Evolutionary conservation across 1,140 invertebrate species (phyloP).

Genomic region (Medauroidea extradentata): DNA sequence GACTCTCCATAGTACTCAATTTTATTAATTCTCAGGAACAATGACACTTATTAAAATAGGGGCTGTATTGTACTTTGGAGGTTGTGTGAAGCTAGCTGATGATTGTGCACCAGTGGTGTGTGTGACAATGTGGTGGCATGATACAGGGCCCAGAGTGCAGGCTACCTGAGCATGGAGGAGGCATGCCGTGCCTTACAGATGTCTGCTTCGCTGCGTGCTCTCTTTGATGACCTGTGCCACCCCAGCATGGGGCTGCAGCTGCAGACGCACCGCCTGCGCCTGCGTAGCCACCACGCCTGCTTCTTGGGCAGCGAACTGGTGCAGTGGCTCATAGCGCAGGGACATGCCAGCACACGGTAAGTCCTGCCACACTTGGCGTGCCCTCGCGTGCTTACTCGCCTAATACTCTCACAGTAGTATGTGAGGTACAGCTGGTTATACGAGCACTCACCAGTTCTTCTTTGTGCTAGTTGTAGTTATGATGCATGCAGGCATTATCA

Average conservation of each 20-base stretch:
- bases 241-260: slow-evolving; percentile 56
- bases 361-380: no score
- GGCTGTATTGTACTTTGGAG: not conserved
- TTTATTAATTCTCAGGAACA: no score
- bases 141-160: slow-evolving; percentile 2
- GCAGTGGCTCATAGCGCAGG: slow-evolving; percentile 69
- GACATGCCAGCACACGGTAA: slow-evolving; percentile 59
- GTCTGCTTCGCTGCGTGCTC: slow-evolving; percentile 62
- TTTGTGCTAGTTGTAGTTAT: no score
- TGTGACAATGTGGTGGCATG: not conserved
- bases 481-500: no score
- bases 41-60: no score
- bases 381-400: no score
- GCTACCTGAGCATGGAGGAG: slow-evolving; percentile 47
- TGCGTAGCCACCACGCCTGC: slow-evolving; percentile 62
- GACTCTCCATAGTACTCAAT: no score
- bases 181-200: slow-evolving; percentile 63
- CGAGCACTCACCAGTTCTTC: no score
- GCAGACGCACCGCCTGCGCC: slow-evolving; percentile 58
- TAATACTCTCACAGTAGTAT: no score
- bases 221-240: slow-evolving; percentile 65
- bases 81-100: not conserved
- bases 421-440: no score
- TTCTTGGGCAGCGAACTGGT: slow-evolving; percentile 68
- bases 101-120: no score